These are phyloP conservation scores for Phainopepla nitens DNA, from an alignment of 2,113 vertebrate species.

Conservation along the genomic window DNA sequence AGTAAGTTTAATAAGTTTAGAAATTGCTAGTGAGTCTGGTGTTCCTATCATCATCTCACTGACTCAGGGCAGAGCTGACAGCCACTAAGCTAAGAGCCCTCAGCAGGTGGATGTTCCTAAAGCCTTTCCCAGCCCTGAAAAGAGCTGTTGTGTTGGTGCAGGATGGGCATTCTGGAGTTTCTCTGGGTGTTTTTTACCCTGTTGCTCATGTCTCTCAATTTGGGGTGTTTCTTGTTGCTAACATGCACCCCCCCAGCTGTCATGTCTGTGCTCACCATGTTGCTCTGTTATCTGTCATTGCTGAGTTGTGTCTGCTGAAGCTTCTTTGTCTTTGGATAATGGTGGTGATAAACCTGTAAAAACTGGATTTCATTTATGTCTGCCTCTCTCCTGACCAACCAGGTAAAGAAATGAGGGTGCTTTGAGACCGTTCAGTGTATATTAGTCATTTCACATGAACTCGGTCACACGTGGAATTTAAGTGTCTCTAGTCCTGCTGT, in stretches of 20 bases:
- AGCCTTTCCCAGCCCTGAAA: not conserved
- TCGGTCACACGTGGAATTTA: not conserved
- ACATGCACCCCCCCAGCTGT: not conserved
- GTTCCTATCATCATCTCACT: not conserved
- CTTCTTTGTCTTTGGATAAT: not conserved
- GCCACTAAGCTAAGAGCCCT: not conserved
- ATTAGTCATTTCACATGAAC: not conserved
- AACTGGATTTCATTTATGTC: not conserved
- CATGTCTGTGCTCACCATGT: rapidly evolving
- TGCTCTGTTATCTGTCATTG: not conserved
- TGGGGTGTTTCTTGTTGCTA: not conserved
- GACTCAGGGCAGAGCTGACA: not conserved
- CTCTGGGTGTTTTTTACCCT: not conserved
- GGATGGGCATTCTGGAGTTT: not conserved
- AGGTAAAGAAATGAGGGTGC: not conserved
- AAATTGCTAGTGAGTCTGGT: not conserved
- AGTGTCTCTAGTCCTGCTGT: not conserved
- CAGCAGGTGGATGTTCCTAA: not conserved
- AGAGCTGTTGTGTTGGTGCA: not conserved
- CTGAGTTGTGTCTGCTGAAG: not conserved
- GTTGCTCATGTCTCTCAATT: not conserved
- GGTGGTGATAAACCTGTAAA: not conserved
- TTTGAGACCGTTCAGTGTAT: not conserved
- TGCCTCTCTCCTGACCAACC: not conserved
- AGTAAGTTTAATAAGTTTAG: not conserved